A percentile compares a stretch with the other conserved stretches of the same genome.
Conservation (phyloP, 2,113 vertebrate species). For the Halcyon senegalensis region DNA sequence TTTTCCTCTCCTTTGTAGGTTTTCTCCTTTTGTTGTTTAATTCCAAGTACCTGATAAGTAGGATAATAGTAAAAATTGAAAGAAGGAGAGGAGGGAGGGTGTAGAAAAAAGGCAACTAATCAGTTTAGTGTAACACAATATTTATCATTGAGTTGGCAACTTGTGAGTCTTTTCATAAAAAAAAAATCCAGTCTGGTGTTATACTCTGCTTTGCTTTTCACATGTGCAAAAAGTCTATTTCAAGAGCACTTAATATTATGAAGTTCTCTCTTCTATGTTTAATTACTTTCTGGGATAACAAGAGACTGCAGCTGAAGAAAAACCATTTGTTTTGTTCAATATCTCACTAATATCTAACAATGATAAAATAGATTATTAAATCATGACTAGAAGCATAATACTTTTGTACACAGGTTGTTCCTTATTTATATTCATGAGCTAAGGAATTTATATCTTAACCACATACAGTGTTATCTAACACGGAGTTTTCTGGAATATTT, state of each 20-base stretch:
- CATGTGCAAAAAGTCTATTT: background rate
- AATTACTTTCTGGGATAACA: background rate
- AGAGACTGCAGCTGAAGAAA: background rate
- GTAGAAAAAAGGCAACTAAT: background rate
- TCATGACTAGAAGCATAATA: background rate
- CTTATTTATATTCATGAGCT: background rate
- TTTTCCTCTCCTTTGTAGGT: background rate
- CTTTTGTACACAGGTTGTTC: background rate
- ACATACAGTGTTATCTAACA: background rate
- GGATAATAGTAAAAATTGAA: background rate
- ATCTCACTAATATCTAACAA: background rate
- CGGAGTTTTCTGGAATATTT: conserved; percentile 50
- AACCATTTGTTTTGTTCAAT: background rate
- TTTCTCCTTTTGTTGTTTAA: background rate
- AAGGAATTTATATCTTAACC: background rate
- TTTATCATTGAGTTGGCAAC: background rate
- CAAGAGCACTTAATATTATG: background rate
- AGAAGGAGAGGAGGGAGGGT: accelerated
- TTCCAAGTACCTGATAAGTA: background rate
- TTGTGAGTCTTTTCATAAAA: background rate
- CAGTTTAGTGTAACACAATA: background rate
- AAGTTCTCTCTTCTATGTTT: background rate
- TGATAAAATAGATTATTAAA: background rate
- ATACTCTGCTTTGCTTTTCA: background rate
- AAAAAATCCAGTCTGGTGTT: background rate